Conservation (phyloP, 1,140 invertebrate genomes). For the Harlomillsia oculata region DNA sequence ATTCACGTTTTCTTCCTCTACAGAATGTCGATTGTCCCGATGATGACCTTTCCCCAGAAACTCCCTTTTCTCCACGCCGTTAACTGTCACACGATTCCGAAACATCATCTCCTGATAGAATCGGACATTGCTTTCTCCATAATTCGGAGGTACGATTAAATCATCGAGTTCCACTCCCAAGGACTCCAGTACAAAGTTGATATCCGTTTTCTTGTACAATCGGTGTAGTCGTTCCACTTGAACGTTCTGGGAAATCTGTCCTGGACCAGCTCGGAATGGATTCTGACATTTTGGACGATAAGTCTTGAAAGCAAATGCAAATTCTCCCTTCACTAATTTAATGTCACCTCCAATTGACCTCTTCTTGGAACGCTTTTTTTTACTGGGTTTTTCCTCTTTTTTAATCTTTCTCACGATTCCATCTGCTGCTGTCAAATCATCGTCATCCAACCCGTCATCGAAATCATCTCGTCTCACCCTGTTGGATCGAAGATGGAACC, state of each 20-base stretch:
- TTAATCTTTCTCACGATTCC: conserved; percentile 11
- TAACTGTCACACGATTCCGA: conserved; percentile 18
- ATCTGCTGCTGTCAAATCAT: conserved; percentile 23
- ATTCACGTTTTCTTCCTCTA: neutral
- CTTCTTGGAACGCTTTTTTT: neutral
- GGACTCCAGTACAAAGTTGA: conserved; percentile 9
- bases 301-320: conserved; percentile 22
- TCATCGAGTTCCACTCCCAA: conserved; percentile 19
- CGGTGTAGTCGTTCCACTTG: conserved; percentile 24
- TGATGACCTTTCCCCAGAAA: neutral
- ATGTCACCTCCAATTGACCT: conserved; percentile 13
- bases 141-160: conserved; percentile 21
- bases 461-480: conserved; percentile 6
- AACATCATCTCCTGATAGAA: conserved; percentile 32
- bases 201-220: conserved; percentile 20
- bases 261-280: conserved; percentile 10
- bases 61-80: conserved; percentile 19
- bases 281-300: conserved; percentile 30
- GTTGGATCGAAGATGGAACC: conserved; percentile 19
- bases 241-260: conserved; percentile 24
- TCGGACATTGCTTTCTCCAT: conserved; percentile 22
- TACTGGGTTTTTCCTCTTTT: neutral
- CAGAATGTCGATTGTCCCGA: too few species aligned
- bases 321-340: conserved; percentile 22
- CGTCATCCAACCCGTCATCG: conserved; percentile 30